Conservation (phyloP, 1,140 invertebrate genomes). For the Mylabris phalerata region DNA sequence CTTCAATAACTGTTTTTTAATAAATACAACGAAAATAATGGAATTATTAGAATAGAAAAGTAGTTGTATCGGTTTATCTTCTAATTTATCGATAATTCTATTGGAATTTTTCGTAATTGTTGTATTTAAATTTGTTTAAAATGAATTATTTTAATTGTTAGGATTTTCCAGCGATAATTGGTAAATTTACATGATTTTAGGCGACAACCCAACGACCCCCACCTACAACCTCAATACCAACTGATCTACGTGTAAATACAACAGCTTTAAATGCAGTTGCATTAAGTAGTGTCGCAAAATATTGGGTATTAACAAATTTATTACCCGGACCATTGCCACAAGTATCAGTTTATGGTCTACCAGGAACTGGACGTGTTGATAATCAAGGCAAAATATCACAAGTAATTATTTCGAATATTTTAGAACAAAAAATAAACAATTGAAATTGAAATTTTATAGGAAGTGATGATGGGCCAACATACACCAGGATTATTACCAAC, state of each 20-base stretch:
- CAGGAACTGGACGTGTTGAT: constrained; percentile 48
- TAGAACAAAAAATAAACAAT: background rate
- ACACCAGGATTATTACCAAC: constrained; percentile 33
- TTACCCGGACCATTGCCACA: constrained; percentile 56
- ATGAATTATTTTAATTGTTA: too few relatives aligned
- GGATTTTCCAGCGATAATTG: too few relatives aligned
- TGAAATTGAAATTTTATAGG: constrained; percentile 19
- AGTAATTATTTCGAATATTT: constrained; percentile 35
- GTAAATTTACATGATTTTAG: constrained; percentile 14
- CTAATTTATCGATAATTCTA: too few relatives aligned
- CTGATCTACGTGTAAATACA: constrained; percentile 52
- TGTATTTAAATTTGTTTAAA: too few relatives aligned
- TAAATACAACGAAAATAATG: too few relatives aligned
- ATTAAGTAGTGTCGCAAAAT: constrained; percentile 57
- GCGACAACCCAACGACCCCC: constrained; percentile 28
- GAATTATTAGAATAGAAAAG: too few relatives aligned
- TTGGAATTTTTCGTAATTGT: too few relatives aligned
- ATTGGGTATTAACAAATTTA: constrained; percentile 60
- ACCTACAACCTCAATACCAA: constrained; percentile 47
- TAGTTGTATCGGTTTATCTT: too few relatives aligned
- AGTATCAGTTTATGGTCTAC: constrained; percentile 54
- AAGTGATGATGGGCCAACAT: constrained; percentile 37
- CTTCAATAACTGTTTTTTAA: too few relatives aligned
- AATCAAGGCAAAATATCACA: constrained; percentile 52
- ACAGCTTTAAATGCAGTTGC: constrained; percentile 52